Conservation (phyloP, 1,140 invertebrate genomes). For the Eriocheir sinensis region DNA sequence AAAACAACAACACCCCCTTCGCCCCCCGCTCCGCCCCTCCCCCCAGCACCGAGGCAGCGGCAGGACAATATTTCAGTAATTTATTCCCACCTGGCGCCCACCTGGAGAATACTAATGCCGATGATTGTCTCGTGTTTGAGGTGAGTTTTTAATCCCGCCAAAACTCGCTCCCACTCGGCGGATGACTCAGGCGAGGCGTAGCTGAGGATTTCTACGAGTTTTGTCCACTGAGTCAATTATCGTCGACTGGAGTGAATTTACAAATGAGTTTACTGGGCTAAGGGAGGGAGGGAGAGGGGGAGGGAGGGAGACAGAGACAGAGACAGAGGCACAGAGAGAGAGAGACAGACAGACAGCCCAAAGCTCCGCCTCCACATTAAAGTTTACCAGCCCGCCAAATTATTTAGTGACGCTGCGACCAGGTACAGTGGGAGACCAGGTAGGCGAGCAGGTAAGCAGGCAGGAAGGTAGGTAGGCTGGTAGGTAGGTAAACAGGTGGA, state of each 20-base stretch:
- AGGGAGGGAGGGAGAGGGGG: slow-evolving; percentile 30
- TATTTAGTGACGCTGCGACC: not conserved
- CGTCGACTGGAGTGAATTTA: slow-evolving; percentile 4
- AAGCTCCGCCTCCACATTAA: not conserved
- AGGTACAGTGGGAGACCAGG: too few relatives aligned
- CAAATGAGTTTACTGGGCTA: slow-evolving; percentile 15
- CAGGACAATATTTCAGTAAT: slow-evolving; percentile 45
- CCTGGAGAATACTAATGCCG: slow-evolving; percentile 48
- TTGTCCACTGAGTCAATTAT: not conserved
- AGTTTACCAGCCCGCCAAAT: not conserved
- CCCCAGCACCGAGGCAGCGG: not conserved
- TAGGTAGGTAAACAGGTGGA: too few relatives aligned
- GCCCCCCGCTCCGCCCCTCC: not conserved
- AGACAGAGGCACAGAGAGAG: too few relatives aligned
- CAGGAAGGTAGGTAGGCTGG: too few relatives aligned
- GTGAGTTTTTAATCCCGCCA: slow-evolving; percentile 36
- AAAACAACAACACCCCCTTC: not conserved
- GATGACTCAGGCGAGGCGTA: not conserved
- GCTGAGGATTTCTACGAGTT: not conserved
- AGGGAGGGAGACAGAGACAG: too few relatives aligned
- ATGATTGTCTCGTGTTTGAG: slow-evolving; percentile 34
- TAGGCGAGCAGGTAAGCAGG: too few relatives aligned
- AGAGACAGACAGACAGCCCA: not conserved
- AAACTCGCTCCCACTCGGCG: not conserved
- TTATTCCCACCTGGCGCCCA: not conserved